phyloP scores from a whole-genome alignment of 1,140 invertebrate species.

The Tetramorium alpestre region DNA sequence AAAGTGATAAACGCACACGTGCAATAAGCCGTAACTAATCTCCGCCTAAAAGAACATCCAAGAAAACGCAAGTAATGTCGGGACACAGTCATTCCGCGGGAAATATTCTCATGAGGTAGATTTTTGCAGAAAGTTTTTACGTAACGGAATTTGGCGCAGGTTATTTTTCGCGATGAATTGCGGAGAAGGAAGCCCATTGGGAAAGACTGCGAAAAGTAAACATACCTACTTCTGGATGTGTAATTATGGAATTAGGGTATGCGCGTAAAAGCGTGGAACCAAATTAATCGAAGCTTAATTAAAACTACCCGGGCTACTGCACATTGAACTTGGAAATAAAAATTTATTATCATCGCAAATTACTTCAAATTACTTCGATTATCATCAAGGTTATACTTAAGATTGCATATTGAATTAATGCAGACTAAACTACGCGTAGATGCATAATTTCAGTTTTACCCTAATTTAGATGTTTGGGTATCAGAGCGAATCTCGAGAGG shows the following conservation, averaged over 20 bases:
- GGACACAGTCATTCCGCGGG: background rate
- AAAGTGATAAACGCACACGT: background rate
- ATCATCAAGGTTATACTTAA: background rate
- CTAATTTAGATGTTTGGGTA: background rate
- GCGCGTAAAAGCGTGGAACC: background rate
- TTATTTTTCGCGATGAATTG: background rate
- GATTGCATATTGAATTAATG: conserved; percentile 19
- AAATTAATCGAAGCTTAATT: conserved; percentile 1
- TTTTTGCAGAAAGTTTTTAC: background rate
- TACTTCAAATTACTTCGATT: background rate
- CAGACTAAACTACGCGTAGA: background rate
- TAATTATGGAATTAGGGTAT: background rate
- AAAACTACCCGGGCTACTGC: background rate
- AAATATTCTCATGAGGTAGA: background rate
- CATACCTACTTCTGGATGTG: background rate
- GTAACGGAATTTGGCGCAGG: background rate
- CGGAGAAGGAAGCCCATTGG: background rate
- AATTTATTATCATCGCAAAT: background rate
- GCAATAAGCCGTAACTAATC: conserved; percentile 20
- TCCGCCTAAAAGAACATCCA: background rate
- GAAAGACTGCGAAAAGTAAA: background rate
- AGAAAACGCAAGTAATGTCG: background rate
- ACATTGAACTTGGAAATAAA: background rate
- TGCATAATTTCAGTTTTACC: background rate
- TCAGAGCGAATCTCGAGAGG: background rate